phyloP scores from a whole-genome alignment of 2,797 vertebrate genomes.

The Gila robusta region DNA sequence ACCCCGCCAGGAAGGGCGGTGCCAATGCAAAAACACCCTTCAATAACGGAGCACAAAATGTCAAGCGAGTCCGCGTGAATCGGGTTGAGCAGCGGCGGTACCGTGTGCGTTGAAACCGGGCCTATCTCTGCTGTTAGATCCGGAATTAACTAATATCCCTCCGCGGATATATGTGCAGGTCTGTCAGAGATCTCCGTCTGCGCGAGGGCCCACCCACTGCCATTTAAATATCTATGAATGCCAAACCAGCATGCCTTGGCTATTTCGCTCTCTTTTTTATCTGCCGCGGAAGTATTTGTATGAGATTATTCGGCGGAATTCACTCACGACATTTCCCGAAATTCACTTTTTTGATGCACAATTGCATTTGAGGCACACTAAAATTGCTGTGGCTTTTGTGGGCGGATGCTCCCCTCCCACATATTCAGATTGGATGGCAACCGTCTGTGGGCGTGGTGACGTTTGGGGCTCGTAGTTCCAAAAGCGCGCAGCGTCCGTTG shows the following conservation, averaged over 20 bases:
- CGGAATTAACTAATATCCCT: slow-evolving; percentile 70
- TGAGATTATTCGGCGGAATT: slow-evolving; percentile 49
- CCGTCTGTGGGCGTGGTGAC: slow-evolving; percentile 74
- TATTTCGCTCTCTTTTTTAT: slow-evolving; percentile 53
- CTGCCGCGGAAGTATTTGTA: slow-evolving; percentile 61
- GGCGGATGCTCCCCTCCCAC: slow-evolving; percentile 84
- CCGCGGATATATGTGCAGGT: slow-evolving; percentile 72
- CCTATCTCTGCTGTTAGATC: slow-evolving; percentile 52
- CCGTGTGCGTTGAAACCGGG: slow-evolving; percentile 56
- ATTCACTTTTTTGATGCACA: slow-evolving; percentile 74
- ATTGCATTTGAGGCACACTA: slow-evolving; percentile 73
- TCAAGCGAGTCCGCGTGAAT: slow-evolving; percentile 59
- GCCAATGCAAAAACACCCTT: slow-evolving; percentile 69
- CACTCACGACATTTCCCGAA: slow-evolving; percentile 61
- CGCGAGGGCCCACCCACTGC: slow-evolving; percentile 82
- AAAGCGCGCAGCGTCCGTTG: slow-evolving; percentile 64
- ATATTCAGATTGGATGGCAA: slow-evolving; percentile 83
- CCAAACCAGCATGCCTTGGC: slow-evolving; percentile 58
- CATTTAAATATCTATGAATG: slow-evolving; percentile 83
- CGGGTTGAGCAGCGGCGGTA: slow-evolving; percentile 60
- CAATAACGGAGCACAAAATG: slow-evolving; percentile 73
- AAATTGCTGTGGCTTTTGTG: slow-evolving; percentile 81
- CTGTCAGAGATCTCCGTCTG: slow-evolving; percentile 78
- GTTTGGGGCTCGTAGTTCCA: slow-evolving; percentile 84
- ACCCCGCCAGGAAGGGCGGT: slow-evolving; percentile 84